Conservation (phyloP, 2,113 vertebrate genomes). For the Poeciliopsis retropinna region DNA sequence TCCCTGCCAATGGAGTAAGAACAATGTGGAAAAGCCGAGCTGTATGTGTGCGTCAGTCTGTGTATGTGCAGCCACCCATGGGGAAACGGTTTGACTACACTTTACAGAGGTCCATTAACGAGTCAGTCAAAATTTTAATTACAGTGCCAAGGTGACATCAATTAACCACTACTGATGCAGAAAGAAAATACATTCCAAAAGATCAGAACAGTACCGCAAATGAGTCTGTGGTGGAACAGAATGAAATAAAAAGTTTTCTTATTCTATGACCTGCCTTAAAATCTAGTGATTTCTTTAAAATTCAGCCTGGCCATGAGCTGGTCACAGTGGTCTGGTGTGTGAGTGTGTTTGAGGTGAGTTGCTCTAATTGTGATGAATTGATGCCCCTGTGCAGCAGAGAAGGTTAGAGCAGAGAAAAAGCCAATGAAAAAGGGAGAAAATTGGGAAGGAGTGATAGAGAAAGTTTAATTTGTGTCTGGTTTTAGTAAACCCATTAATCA, state of each 20-base stretch:
- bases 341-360: constrained; percentile 48
- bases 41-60: constrained; percentile 18
- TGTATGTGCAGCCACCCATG: constrained; percentile 32
- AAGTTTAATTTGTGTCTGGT: constrained; percentile 74
- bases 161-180: constrained; percentile 57
- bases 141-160: constrained; percentile 71
- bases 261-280: constrained; percentile 1
- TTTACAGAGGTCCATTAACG: constrained; percentile 61
- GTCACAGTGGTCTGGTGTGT: constrained; percentile 27
- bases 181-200: constrained; percentile 36
- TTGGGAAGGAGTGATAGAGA: constrained; percentile 43
- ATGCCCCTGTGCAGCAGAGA: constrained; percentile 49
- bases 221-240: not conserved
- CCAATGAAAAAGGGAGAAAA: constrained; percentile 36
- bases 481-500: constrained; percentile 77
- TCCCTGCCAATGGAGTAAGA: constrained; percentile 94
- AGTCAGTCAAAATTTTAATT: constrained; percentile 74
- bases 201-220: constrained; percentile 18
- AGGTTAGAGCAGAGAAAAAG: constrained; percentile 44
- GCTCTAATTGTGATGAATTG: constrained; percentile 78
- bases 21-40: constrained; percentile 49
- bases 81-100: constrained; percentile 53
- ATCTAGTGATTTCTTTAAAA: constrained; percentile 14
- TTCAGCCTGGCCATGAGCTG: constrained; percentile 10
- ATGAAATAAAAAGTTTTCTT: not conserved